Conservation (phyloP, 2,888 invertebrate species). For the Stegophylla sp. region DNA sequence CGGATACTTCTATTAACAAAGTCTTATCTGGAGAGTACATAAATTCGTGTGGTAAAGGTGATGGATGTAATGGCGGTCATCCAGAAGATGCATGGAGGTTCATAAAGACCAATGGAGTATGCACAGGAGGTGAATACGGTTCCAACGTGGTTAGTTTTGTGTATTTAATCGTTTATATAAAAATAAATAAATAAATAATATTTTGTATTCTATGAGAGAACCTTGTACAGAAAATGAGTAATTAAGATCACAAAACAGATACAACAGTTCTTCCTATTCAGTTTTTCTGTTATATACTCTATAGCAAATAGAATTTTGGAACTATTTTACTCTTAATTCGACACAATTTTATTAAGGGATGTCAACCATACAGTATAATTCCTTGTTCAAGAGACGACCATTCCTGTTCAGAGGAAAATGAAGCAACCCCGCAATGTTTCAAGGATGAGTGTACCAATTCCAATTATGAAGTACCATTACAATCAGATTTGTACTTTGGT, state of each 20-base stretch:
- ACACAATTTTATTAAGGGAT: slow-evolving; percentile 56
- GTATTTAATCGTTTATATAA: background rate
- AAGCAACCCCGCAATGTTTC: slow-evolving; percentile 13
- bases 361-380: slow-evolving; percentile 58
- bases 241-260: too few relatives aligned
- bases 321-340: too few relatives aligned
- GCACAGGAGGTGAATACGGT: slow-evolving; percentile 83
- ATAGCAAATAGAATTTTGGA: too few relatives aligned
- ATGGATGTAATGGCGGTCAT: slow-evolving; percentile 85
- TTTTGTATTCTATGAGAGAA: too few relatives aligned
- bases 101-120: slow-evolving; percentile 83
- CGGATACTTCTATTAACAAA: slow-evolving; percentile 74
- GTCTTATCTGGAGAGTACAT: slow-evolving; percentile 86
- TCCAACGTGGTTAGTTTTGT: slow-evolving; percentile 69
- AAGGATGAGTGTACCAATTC: slow-evolving; percentile 33
- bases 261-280: too few relatives aligned
- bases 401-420: background rate
- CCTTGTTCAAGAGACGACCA: slow-evolving; percentile 17
- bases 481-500: slow-evolving; percentile 49
- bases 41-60: slow-evolving; percentile 75
- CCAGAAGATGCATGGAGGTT: slow-evolving; percentile 85
- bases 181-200: too few relatives aligned
- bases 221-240: too few relatives aligned
- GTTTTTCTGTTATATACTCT: too few relatives aligned
- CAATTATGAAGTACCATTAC: slow-evolving; percentile 11